Percentiles rank a stretch among this genome's conserved stretches.
These are phyloP conservation scores for Sebastolobus altivelis DNA, from an alignment of 2,797 vertebrate species.

Conservation along the genomic window DNA sequence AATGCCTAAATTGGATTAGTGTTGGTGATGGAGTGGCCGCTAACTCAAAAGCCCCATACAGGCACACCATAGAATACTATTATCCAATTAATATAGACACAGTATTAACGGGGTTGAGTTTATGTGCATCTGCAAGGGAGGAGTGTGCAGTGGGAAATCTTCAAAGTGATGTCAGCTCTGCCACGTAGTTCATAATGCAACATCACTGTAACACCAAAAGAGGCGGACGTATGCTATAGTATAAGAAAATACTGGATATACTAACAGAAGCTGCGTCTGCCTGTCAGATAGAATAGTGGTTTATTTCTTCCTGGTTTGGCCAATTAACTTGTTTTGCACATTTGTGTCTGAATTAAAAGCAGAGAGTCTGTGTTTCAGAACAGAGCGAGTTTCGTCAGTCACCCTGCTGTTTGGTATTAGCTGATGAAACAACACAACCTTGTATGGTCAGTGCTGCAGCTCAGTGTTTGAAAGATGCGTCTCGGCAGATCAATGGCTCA, in stretches of 20 bases:
- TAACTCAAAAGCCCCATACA: conserved; percentile 57
- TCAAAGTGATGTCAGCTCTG: conserved; percentile 18
- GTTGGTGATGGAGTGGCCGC: conserved; percentile 58
- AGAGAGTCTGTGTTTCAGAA: conserved; percentile 23
- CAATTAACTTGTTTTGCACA: conserved; percentile 16
- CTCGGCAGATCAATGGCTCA: conserved; percentile 72
- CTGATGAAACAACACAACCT: conserved; percentile 75
- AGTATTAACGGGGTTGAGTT: conserved; percentile 39
- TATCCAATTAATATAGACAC: conserved; percentile 70
- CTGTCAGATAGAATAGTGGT: background rate
- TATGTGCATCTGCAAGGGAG: conserved; percentile 16
- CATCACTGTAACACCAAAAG: conserved; percentile 13
- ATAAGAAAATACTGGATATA: conserved; percentile 1
- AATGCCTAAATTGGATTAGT: conserved; percentile 85
- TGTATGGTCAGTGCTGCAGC: conserved; percentile 82
- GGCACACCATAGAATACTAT: conserved; percentile 48
- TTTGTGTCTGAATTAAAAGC: conserved; percentile 20
- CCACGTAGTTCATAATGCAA: conserved; percentile 8
- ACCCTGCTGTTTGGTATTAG: conserved; percentile 41
- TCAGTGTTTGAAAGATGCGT: conserved; percentile 75
- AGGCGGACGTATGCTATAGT: background rate
- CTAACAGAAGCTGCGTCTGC: background rate
- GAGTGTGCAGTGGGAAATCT: conserved; percentile 4
- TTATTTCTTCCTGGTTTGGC: background rate
- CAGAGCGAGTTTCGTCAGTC: conserved; percentile 33